Base-by-base conservation (phyloP, 2,888 invertebrate genomes). In the Acrocyrtus sp. region DNA sequence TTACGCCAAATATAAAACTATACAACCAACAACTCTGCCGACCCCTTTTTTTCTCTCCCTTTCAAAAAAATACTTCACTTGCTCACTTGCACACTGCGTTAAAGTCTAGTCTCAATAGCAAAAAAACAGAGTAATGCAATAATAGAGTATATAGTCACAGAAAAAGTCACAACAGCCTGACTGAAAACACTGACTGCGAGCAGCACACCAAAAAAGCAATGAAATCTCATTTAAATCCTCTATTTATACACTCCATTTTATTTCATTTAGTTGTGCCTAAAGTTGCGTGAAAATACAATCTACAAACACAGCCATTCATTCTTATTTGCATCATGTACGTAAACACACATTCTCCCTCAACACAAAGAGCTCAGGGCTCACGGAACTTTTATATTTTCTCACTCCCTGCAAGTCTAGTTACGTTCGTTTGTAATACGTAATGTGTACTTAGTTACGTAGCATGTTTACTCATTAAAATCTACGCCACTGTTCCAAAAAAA, bases 221-320 rank as follows among this genome's bases (percentile, higher is more conserved):
- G 70, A 70, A 70, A 70, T 70, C 70, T 70, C 70, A 70, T 70
- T 70, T 70, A 70, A 70, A 70, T 70, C 70, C 70, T 63, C 57
- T 61, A 70, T 70, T 69, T 70, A 70, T 70, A 70, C 69, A 70
- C 70, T 70, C 63, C 70, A 63, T 70, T 63, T 70, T 70, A 70
- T 70, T 70, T 70, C 70, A 63, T 70, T 70, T 70, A 57, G 57
- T 63, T 63, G 70, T 70, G 70, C 29, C 50, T 70, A 70, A 63
- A 70, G 50, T 70, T 63, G 70, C 70, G 70, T 70, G 70, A 70
- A 70, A 70, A 70, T 70, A 70, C 57, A 63, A 70, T 70, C 56
- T 63, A 63, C 63, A 70, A 62, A 70, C n/a, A n/a, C 58, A 70
- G 27, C 57, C 51, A 70, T 63, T 57, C 57, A 58, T 70, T 57